A percentile compares a stretch with the other conserved stretches of the same genome.
phyloP scores from a whole-genome alignment of 2,113 vertebrate genomes.

The Athene noctua region DNA sequence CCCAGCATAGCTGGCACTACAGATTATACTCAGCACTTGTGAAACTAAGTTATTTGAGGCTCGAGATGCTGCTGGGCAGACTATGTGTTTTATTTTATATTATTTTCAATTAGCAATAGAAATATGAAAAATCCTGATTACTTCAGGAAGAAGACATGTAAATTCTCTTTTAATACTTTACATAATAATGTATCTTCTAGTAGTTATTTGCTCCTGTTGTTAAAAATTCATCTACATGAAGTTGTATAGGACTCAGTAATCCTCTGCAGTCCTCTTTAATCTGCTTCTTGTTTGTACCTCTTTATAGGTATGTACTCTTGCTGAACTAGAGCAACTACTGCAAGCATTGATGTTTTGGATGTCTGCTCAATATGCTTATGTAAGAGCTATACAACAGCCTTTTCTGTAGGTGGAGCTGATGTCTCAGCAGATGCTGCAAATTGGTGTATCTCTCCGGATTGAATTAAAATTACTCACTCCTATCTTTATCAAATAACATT shows the following conservation, averaged over 20 bases:
- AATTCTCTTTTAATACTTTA: background rate
- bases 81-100: background rate
- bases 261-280: background rate
- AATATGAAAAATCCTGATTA: background rate
- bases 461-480: background rate
- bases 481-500: background rate
- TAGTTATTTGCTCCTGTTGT: background rate
- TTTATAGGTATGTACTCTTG: background rate
- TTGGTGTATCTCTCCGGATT: background rate
- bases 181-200: background rate
- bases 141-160: background rate
- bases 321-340: background rate
- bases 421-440: background rate
- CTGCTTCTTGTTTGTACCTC: background rate
- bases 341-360: background rate
- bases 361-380: background rate
- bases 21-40: background rate
- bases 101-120: background rate
- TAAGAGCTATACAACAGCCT: background rate
- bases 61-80: background rate
- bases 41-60: background rate
- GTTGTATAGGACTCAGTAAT: background rate
- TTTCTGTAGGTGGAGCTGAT: constrained; percentile 10
- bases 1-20: background rate
- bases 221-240: background rate